These are phyloP conservation scores for Myotis yumanensis DNA, from an alignment of 2,113 vertebrate species.

Conservation along the genomic window DNA sequence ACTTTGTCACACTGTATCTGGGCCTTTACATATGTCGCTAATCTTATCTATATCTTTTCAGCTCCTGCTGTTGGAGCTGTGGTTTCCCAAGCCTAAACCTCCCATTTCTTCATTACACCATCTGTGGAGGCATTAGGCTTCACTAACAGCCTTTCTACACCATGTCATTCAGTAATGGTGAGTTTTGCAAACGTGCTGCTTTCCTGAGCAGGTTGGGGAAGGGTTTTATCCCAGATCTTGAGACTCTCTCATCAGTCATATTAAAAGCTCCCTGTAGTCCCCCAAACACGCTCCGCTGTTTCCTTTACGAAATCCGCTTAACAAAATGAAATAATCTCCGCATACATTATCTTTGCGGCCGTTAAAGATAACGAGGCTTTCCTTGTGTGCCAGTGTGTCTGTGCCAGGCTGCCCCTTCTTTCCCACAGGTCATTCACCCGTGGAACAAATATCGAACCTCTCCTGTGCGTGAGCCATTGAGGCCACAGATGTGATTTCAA, in stretches of 20 bases:
- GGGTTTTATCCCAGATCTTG: slow-evolving; percentile 84
- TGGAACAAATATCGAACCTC: not conserved
- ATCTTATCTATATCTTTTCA: slow-evolving; percentile 93
- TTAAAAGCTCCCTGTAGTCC: slow-evolving; percentile 73
- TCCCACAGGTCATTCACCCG: not conserved
- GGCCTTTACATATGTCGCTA: slow-evolving; percentile 92
- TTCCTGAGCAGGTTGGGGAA: slow-evolving; percentile 80
- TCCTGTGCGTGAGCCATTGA: not conserved
- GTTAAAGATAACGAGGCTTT: slow-evolving; percentile 61
- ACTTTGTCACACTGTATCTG: slow-evolving; percentile 89
- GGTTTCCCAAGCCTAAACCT: slow-evolving; percentile 86
- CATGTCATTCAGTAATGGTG: slow-evolving; percentile 83
- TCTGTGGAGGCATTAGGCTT: slow-evolving; percentile 84
- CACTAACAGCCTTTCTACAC: slow-evolving; percentile 84
- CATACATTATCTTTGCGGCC: slow-evolving; percentile 57
- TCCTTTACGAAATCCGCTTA: slow-evolving; percentile 73
- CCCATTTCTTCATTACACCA: slow-evolving; percentile 86
- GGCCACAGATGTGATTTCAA: not conserved
- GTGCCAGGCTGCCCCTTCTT: not conserved
- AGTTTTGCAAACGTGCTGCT: slow-evolving; percentile 81
- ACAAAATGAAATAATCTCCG: slow-evolving; percentile 77
- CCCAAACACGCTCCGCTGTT: slow-evolving; percentile 58
- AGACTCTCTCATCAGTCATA: slow-evolving; percentile 79
- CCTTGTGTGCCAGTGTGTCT: not conserved
- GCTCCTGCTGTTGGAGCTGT: slow-evolving; percentile 87